phyloP scores from a whole-genome alignment of 2,888 invertebrate species.

The Octodonta nipae region DNA sequence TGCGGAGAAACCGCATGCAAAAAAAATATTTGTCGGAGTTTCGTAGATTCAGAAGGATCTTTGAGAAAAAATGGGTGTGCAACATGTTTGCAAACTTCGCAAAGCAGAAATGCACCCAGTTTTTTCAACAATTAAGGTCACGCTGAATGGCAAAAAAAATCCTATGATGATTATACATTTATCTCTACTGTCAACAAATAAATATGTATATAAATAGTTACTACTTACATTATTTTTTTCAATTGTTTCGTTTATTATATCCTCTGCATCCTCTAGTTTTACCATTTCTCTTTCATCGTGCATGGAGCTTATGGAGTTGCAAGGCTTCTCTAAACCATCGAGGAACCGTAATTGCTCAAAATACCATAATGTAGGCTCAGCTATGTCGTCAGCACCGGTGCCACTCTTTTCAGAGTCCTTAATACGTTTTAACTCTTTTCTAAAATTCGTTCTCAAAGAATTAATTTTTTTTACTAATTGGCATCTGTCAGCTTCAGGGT shows the following conservation, averaged over 20 bases:
- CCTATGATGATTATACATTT: no score
- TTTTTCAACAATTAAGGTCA: no score
- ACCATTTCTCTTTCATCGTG: not conserved
- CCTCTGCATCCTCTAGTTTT: not conserved
- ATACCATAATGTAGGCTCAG: constrained; percentile 3
- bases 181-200: no score
- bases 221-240: not conserved
- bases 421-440: constrained; percentile 1
- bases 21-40: no score
- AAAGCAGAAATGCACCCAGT: no score
- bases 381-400: constrained; percentile 1
- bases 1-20: no score
- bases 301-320: not conserved
- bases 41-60: no score
- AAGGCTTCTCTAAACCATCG: not conserved
- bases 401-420: constrained; percentile 2
- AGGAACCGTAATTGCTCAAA: constrained; percentile 1
- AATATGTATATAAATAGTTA: no score
- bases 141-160: no score
- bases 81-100: no score
- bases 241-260: not conserved
- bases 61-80: no score
- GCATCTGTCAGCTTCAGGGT: not conserved
- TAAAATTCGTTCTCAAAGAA: no score
- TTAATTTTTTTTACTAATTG: not conserved